Percentiles rank a stretch among this genome's conserved stretches.
Conservation (phyloP, 2,113 vertebrate species). For the Crotalus tigris region DNA sequence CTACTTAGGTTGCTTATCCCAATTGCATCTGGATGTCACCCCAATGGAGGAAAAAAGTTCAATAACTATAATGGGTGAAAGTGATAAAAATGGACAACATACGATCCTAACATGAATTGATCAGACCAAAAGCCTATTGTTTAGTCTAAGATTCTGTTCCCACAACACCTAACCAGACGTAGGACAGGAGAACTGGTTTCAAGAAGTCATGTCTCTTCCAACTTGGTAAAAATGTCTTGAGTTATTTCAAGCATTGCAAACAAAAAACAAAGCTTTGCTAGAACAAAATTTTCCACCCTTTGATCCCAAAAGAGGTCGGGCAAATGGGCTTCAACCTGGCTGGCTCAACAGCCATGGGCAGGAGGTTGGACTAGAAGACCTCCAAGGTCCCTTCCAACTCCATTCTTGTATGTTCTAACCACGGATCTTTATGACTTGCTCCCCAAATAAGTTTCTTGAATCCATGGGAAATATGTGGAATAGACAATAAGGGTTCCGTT, state of each 20-base stretch:
- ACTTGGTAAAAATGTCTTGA: background rate
- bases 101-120: background rate
- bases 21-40: background rate
- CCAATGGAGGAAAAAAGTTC: background rate
- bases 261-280: background rate
- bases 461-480: no score
- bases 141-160: background rate
- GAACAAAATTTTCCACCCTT: no score
- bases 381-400: background rate
- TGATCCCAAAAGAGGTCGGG: background rate
- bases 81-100: background rate
- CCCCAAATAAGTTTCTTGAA: background rate
- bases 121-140: background rate
- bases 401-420: background rate
- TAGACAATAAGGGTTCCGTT: no score
- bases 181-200: background rate
- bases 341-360: background rate
- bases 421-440: background rate
- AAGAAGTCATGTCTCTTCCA: background rate
- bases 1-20: background rate
- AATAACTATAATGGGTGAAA: background rate
- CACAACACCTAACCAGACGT: background rate
- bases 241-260: background rate
- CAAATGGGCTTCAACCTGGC: background rate
- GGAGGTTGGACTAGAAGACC: background rate